Percentiles rank a stretch among this genome's conserved stretches.
Evolutionary conservation across 2,797 vertebrate genomes (phyloP).

Genomic region (Onychomys arenicola): DNA sequence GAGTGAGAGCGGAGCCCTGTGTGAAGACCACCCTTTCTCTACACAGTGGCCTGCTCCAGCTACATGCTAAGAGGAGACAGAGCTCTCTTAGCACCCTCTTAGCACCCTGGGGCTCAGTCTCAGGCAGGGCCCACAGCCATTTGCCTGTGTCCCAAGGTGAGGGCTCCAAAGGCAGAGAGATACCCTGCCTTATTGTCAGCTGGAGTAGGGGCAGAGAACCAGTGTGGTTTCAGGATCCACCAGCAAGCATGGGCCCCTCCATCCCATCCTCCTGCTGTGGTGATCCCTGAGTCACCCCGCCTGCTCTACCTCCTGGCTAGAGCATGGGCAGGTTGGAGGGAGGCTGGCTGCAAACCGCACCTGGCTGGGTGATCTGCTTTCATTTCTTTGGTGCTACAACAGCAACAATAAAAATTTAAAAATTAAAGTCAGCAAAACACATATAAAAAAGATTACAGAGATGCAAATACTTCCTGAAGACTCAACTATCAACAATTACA

Average conservation of each 20-base stretch:
- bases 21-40: neutral
- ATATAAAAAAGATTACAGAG: constrained; percentile 87
- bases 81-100: neutral
- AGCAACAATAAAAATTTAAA: constrained; percentile 72
- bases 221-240: neutral
- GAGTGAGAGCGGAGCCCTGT: neutral
- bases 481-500: constrained; percentile 86
- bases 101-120: neutral
- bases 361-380: constrained; percentile 73
- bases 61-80: neutral
- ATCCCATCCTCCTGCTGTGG: neutral
- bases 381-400: constrained; percentile 88
- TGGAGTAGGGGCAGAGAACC: neutral
- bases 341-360: constrained; percentile 62
- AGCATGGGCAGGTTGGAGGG: constrained; percentile 41
- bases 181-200: neutral
- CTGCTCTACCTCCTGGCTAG: neutral
- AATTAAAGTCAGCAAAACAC: constrained; percentile 86
- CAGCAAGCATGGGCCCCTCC: neutral
- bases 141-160: constrained; percentile 12
- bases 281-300: constrained; percentile 79
- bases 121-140: neutral
- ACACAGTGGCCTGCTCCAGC: neutral
- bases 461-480: constrained; percentile 89
- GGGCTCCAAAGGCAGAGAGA: neutral